Base-by-base conservation (phyloP, 2,888 invertebrate genomes). In the Drosophila greeni region DNA sequence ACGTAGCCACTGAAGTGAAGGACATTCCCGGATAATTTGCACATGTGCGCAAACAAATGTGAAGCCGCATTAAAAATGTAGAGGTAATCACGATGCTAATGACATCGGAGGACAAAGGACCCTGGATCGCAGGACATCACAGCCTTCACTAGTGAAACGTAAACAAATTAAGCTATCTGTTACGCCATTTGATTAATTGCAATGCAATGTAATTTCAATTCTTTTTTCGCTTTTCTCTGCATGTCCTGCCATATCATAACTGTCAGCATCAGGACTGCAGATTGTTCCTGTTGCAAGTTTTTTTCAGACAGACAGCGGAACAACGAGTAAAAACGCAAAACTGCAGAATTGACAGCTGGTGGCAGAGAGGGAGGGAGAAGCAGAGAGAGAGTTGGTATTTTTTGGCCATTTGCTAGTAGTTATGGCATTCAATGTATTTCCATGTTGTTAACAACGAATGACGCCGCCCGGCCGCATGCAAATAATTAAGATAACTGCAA, bases 121-220 rank as follows among this genome's bases (percentile, higher is more conserved):
- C 26, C 34, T 7, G 26, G 33, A n/a, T 24, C 18, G 12, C 24
- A 18, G 26, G 14, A 26, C 58, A 20, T 11, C 26, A 14, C 26
- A 14, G 31, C 42, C 31, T 43, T 37, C 66, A 39, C 26, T 36
- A 42, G 31, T 39, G 57, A 43, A 56, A 23, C 39, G 61, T 58
- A 64, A 67, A 71, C 77, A 76, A 60, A 66, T 75, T 64, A 72
- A 72, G 75, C 68, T 60, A 74, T 74, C 70, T 70, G 61, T 67
- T 72, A 53, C 26, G 40, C 34, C 58, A 54, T 74, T 62, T 82
- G 80, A 77, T 82, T 74, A 76, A 82, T 80, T 82, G 74, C 42
- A 60, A 66, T 80, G 51, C 60, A 74, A 70, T 70, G 69, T 42
- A 71, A 71, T 53, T 71, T 71, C 42, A 33, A 42, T 45, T 54